Evolutionary conservation across 2,888 invertebrate genomes (phyloP).

Genomic region (Dicyrtoma fusca): DNA sequence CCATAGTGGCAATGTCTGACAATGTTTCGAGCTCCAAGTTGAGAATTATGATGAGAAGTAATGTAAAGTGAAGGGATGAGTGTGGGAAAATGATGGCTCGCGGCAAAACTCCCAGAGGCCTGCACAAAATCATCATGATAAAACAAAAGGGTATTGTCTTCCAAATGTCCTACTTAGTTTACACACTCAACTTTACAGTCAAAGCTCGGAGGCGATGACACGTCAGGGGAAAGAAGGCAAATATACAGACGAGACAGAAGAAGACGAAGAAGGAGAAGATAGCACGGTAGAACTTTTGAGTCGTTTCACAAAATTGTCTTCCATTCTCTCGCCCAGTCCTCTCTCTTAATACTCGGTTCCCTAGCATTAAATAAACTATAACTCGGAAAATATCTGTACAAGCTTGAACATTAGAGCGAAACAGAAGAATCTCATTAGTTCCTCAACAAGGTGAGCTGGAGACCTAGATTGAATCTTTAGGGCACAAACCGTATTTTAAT

Average conservation of each 20-base stretch:
- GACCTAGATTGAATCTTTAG: conserved; percentile 18
- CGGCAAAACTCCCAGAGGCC: conserved; percentile 22
- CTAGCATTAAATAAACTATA: conserved; percentile 12
- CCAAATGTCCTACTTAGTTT: conserved; percentile 33
- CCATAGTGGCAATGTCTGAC: not conserved
- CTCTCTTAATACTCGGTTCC: too few species aligned
- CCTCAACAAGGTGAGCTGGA: conserved; percentile 9
- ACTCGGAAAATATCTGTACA: not conserved
- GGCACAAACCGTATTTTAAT: not conserved
- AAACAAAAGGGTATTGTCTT: conserved; percentile 35
- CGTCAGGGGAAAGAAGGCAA: conserved; percentile 9
- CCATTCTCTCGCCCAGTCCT: not conserved
- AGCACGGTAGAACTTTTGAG: not conserved
- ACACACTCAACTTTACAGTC: conserved; percentile 15
- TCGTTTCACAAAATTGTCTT: not conserved
- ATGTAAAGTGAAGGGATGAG: conserved; percentile 24
- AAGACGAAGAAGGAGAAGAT: not conserved
- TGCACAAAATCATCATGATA: conserved; percentile 26
- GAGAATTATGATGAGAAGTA: not conserved
- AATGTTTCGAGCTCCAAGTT: not conserved
- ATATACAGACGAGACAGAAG: conserved; percentile 11
- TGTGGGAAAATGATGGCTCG: conserved; percentile 9
- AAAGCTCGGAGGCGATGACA: conserved; percentile 25
- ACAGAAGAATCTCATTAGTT: conserved; percentile 22
- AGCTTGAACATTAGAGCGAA: not conserved